Conservation (phyloP, 2,797 vertebrate species). For the Bradypus variegatus region DNA sequence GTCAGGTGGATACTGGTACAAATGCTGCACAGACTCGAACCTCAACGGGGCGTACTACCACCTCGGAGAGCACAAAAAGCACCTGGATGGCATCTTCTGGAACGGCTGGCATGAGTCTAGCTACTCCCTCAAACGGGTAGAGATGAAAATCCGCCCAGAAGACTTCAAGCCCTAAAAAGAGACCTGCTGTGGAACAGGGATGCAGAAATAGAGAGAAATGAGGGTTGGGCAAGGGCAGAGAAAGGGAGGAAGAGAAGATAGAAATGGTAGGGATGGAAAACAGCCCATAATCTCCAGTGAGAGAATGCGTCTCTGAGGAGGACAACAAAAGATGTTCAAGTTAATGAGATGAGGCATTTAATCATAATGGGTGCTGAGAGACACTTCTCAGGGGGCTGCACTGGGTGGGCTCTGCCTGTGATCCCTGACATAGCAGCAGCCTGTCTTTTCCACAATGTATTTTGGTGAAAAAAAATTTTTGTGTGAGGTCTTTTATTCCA, state of each 20-base stretch:
- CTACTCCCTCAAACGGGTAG: constrained; percentile 92
- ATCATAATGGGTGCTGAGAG: not conserved
- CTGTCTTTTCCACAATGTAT: constrained; percentile 19
- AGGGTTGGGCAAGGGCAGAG: not conserved
- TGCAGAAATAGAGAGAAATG: rapidly evolving
- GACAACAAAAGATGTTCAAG: not conserved
- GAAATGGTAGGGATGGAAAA: not conserved
- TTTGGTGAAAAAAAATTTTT: not conserved
- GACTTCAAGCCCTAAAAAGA: constrained; percentile 80
- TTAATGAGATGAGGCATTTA: not conserved
- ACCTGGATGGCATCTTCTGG: constrained; percentile 94
- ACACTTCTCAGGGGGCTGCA: constrained; percentile 35
- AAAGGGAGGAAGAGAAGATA: not conserved
- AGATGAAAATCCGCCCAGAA: constrained; percentile 95
- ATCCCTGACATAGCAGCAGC: constrained; percentile 29
- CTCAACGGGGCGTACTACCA: constrained; percentile 93
- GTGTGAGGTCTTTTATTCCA: not conserved
- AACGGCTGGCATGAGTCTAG: constrained; percentile 93
- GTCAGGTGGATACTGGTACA: constrained; percentile 98
- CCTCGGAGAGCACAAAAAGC: constrained; percentile 84
- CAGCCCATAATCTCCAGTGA: not conserved
- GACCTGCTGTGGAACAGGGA: not conserved
- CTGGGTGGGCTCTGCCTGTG: not conserved
- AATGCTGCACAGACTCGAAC: constrained; percentile 99
- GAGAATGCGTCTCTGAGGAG: not conserved